These are phyloP conservation scores for Lerista edwardsae DNA, from an alignment of 2,797 vertebrate genomes.

Conservation along the genomic window DNA sequence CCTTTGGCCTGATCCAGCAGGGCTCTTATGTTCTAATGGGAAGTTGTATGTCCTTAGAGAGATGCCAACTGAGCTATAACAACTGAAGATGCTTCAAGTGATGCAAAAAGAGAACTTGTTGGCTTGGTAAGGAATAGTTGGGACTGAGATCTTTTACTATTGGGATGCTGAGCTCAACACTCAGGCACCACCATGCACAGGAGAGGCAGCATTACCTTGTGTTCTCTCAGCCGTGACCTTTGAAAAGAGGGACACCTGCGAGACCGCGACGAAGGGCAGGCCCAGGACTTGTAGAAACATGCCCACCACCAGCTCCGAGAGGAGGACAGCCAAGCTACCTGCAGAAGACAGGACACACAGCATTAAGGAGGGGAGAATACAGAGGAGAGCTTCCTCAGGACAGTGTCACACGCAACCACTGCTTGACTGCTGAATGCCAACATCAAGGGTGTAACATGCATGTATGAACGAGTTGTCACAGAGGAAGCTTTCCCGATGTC, in stretches of 20 bases:
- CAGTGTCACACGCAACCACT: neutral
- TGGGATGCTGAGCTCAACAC: too few species aligned
- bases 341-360: neutral
- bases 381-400: neutral
- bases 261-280: slow-evolving; percentile 84
- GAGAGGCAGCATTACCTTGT: slow-evolving; percentile 77
- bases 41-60: too few species aligned
- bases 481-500: neutral
- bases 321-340: slow-evolving; percentile 80
- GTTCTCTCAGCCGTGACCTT: slow-evolving; percentile 85
- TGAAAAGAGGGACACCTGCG: slow-evolving; percentile 87
- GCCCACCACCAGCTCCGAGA: slow-evolving; percentile 84
- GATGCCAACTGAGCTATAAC: too few species aligned
- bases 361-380: neutral
- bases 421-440: too few species aligned
- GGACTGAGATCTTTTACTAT: too few species aligned
- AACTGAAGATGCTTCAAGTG: too few species aligned
- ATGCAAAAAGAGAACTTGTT: too few species aligned
- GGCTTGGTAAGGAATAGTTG: too few species aligned
- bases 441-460: neutral
- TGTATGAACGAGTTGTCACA: neutral
- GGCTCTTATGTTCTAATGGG: too few species aligned
- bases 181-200: neutral
- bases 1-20: too few species aligned
- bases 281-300: slow-evolving; percentile 87